Evolutionary conservation across 2,113 vertebrate species (phyloP).

Genomic region (Heliornis fulica): DNA sequence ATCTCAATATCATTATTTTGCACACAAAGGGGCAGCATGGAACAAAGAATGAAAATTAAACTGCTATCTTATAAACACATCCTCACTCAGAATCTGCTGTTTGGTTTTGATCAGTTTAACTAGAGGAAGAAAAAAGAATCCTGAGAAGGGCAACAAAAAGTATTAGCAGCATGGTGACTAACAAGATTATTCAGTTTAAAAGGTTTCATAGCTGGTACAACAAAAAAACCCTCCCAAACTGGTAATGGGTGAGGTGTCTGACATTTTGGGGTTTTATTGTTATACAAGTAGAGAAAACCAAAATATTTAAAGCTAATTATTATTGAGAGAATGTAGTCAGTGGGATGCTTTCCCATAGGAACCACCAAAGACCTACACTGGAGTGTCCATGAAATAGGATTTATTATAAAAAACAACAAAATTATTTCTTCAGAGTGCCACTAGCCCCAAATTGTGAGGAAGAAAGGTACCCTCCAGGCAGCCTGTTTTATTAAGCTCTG

Average conservation of each 20-base stretch:
- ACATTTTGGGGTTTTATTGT: background rate
- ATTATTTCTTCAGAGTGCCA: background rate
- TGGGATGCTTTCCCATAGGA: background rate
- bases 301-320: background rate
- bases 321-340: background rate
- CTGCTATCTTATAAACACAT: background rate
- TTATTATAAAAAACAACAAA: background rate
- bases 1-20: background rate
- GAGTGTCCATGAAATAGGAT: background rate
- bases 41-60: background rate
- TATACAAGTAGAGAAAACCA: background rate
- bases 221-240: background rate
- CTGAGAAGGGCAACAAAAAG: background rate
- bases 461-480: background rate
- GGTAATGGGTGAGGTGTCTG: background rate
- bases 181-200: background rate
- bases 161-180: background rate
- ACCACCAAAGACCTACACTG: background rate
- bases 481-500: background rate
- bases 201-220: background rate
- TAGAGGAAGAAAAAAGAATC: background rate
- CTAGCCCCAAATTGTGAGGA: background rate
- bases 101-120: background rate
- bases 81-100: background rate
- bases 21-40: background rate